Conservation (phyloP, 2,797 vertebrate species). For the Enteromius anoplus region DNA sequence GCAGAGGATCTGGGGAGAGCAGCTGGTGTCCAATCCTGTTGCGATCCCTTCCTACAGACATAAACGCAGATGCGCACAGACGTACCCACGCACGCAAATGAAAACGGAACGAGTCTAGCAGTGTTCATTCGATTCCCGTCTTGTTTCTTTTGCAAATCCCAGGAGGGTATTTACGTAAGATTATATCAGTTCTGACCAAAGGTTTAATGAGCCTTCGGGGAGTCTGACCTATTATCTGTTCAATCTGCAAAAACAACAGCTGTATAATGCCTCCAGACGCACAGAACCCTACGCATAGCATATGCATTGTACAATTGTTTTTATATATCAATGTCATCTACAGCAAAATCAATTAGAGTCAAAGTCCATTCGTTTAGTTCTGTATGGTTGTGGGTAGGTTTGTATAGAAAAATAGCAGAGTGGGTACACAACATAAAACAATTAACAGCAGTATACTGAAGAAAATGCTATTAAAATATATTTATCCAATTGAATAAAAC, state of each 20-base stretch:
- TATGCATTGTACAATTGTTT: conserved; percentile 1
- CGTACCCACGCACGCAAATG: conserved; percentile 40
- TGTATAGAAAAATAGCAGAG: not conserved
- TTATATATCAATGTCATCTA: conserved; percentile 14
- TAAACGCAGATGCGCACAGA: conserved; percentile 43
- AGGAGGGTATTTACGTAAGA: conserved; percentile 75
- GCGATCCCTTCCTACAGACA: conserved; percentile 64
- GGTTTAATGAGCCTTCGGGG: conserved; percentile 73
- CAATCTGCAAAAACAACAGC: conserved; percentile 70
- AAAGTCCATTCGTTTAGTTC: conserved; percentile 2
- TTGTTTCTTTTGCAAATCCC: conserved; percentile 64
- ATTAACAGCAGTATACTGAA: not conserved
- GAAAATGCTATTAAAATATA: conserved; percentile 15
- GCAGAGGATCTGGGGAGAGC: conserved; percentile 62
- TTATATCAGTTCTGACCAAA: conserved; percentile 75
- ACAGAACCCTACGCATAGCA: conserved; percentile 20
- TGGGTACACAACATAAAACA: not conserved
- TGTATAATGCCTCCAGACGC: conserved; percentile 58
- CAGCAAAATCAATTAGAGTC: conserved; percentile 3
- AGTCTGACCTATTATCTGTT: conserved; percentile 71
- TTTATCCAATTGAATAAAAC: conserved; percentile 27
- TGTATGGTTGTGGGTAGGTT: not conserved
- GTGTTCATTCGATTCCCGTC: conserved; percentile 61
- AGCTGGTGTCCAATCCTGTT: conserved; percentile 77
- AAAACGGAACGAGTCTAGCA: conserved; percentile 49